Evolutionary conservation across 1,140 invertebrate species (phyloP).

Genomic region (Atta texana): DNA sequence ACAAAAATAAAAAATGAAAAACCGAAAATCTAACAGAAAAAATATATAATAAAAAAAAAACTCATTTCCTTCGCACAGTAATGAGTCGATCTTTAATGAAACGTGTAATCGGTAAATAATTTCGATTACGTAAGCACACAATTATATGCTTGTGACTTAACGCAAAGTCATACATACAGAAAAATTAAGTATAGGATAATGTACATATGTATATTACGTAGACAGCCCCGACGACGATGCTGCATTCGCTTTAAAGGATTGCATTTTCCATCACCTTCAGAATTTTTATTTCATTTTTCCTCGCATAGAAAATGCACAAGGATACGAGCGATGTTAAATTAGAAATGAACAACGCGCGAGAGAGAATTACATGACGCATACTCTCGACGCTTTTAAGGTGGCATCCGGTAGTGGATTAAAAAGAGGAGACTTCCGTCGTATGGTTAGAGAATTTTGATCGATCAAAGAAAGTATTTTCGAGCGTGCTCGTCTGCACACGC

Average conservation of each 20-base stretch:
- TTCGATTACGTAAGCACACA: conserved; percentile 24
- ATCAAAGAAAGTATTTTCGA: conserved; percentile 66
- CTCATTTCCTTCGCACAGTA: background rate
- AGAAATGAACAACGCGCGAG: conserved; percentile 7
- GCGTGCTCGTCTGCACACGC: background rate
- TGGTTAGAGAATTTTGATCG: conserved; percentile 51
- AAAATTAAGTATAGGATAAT: background rate
- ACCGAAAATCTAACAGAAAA: too few relatives aligned
- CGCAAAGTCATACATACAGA: background rate
- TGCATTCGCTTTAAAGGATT: background rate
- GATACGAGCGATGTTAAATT: conserved; percentile 1
- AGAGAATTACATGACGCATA: conserved; percentile 5
- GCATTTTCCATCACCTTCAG: background rate
- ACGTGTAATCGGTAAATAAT: conserved; percentile 26
- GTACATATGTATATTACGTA: background rate
- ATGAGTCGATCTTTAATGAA: conserved; percentile 7
- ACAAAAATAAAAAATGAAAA: too few relatives aligned
- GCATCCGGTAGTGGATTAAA: conserved; percentile 8
- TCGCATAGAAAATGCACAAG: background rate
- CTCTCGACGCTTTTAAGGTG: conserved; percentile 12
- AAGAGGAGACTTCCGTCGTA: conserved; percentile 40
- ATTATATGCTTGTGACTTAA: conserved; percentile 26
- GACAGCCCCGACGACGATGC: background rate
- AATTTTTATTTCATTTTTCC: conserved; percentile 33
- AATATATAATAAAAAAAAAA: background rate